Evolutionary conservation across 2,888 invertebrate genomes (phyloP).

Genomic region (Acrobasis repandana): DNA sequence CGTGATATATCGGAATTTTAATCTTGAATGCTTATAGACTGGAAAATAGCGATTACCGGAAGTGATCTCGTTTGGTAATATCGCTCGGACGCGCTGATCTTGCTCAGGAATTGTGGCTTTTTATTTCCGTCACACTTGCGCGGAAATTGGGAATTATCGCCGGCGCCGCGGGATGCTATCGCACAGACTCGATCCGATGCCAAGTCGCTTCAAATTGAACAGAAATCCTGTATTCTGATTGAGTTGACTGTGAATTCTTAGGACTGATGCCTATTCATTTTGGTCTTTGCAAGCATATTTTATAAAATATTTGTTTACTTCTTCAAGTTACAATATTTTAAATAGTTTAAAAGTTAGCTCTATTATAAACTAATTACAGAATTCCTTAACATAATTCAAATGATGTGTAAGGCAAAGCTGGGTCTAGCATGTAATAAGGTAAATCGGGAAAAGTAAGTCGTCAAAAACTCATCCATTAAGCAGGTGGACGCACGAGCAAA

Average conservation of each 20-base stretch:
- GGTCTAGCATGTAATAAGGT: constrained; percentile 5
- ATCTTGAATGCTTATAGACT: neutral
- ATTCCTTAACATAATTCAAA: neutral
- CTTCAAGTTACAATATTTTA: too few relatives aligned
- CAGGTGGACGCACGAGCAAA: constrained; percentile 1
- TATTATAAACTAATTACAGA: neutral
- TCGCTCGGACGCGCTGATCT: neutral
- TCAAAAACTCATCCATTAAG: constrained; percentile 2
- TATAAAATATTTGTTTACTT: too few relatives aligned
- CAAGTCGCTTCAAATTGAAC: neutral
- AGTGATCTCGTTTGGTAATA: neutral
- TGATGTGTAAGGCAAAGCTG: neutral
- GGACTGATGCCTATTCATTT: neutral
- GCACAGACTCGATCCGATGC: neutral
- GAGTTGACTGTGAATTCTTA: neutral
- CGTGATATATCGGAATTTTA: too few relatives aligned
- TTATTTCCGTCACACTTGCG: constrained; percentile 1
- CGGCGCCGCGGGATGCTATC: constrained; percentile 1
- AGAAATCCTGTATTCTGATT: neutral
- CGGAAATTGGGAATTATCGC: constrained; percentile 11
- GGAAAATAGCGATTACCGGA: constrained; percentile 6
- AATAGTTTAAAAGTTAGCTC: too few relatives aligned
- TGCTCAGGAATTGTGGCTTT: neutral
- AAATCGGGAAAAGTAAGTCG: constrained; percentile 9
- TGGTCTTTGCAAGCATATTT: too few relatives aligned